Percentiles rank a stretch among this genome's conserved stretches.
Conservation (phyloP, 2,113 vertebrate species). For the Daphoenositta chrysoptera region DNA sequence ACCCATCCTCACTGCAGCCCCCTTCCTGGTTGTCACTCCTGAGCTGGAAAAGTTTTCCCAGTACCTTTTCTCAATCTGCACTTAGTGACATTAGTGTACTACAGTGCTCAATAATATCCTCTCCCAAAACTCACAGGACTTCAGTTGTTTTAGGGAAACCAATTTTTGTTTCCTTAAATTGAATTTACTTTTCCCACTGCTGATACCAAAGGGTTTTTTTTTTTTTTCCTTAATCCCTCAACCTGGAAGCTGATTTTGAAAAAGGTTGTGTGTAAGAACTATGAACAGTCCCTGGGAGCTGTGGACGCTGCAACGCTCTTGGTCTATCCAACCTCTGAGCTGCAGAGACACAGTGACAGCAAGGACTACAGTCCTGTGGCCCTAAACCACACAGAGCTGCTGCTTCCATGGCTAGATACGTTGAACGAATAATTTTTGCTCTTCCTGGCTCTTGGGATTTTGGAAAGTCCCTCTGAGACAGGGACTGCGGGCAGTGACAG, state of each 20-base stretch:
- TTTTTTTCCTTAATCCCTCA: neutral
- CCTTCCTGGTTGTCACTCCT: neutral
- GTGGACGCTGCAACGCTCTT: neutral
- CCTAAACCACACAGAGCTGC: neutral
- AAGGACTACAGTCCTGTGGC: rapidly evolving
- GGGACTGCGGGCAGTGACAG: neutral
- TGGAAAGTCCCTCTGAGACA: neutral
- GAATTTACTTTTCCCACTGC: neutral
- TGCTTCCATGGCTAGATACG: rapidly evolving
- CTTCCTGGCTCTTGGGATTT: neutral
- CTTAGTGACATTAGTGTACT: rapidly evolving
- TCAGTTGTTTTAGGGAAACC: neutral
- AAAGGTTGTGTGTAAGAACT: neutral
- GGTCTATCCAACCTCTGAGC: neutral
- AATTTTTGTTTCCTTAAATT: neutral
- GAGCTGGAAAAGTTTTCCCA: neutral
- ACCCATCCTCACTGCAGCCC: neutral
- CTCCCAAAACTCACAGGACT: neutral
- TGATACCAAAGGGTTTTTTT: neutral
- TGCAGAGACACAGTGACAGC: neutral
- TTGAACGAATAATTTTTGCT: neutral
- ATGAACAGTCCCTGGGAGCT: neutral
- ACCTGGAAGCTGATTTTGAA: neutral
- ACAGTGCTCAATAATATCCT: neutral
- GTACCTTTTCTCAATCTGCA: neutral